Base-by-base conservation (phyloP, 2,888 invertebrate genomes). In the Hoplodrina blanda region DNA sequence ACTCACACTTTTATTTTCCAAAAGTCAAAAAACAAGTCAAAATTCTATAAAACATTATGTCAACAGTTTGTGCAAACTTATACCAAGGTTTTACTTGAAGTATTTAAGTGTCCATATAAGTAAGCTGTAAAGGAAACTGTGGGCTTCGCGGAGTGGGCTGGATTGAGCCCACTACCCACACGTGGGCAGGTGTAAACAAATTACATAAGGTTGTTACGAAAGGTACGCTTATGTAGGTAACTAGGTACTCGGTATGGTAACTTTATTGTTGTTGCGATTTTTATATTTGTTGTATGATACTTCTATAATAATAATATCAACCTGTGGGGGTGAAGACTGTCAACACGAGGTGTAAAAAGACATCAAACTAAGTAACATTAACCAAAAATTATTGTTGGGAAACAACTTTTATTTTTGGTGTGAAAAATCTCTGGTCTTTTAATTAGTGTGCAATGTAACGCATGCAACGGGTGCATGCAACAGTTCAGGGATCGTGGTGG, bases 201-300 rank as follows among this genome's bases (percentile, higher is more conserved):
- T 92, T 91, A 90, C 90, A 91, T 91, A 92, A 92, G 70, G 49
- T 60, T 66, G 76, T 88, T 87, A 87, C 87, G 83, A 84, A 85
- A 86, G 79, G 71, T 69, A 33, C 25, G 49, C 57, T 57, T 78
- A 70, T 64, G 68, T 68, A 69, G 65, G 57, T 66, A 73, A 73
- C 66, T 66, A 73, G 50, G 69, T 71, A 70, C 63, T 61, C 10
- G 50, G 44, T 52, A 60, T 17, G 55, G 62, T 25, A 60, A 65
- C n/a, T 53, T 62, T 61, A 61, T 62, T 52, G 46, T 44, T 44
- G 61, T 57, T 62, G 50, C 17, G 13, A 41, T 53, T 60, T 56
- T 41, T 30, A 56, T 44, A 65, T 15, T 10, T 30, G 49, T 70
- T 46, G 54, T 54, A 19, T 53, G 20, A 54, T 41, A 49, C 6